Evolutionary conservation across 2,113 vertebrate species (phyloP), one percentile per base, ranked within the genome.

Genomic region (Rissa tridactyla): DNA sequence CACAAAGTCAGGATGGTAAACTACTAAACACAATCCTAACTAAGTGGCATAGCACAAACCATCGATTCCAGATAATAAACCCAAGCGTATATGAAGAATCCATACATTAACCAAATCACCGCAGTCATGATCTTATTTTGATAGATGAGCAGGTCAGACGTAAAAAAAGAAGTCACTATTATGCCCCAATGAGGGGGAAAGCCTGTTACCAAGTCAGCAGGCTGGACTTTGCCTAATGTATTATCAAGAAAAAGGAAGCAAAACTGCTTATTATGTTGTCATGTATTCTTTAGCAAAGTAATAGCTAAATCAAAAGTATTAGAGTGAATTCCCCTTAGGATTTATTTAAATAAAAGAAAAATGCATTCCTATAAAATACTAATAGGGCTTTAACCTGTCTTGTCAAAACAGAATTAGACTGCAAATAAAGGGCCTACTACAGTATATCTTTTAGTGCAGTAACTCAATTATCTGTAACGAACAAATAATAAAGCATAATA

Each of bases 371-470:
- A 10, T 15, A 60, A 81, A 89, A 60, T 30, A 78, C 20, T 38
- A 71, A 15, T 1, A 82, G 42, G 62, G 55, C 36, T 87, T 91
- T 9, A 87, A 52, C 29, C 10, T 2, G 9, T 9, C 32, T 3
- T 79, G 60, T 88, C 79, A 68, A 92, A 92, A 92, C 54, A 84
- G 90, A 90, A 90, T 77, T 54, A 83, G n/a, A 52, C 21, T 92
- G 75, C 42, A 96, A 80, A 85, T 55, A 40, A 85, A 87, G 65
- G 13, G 30, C 26, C 38, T 66, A 10, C 34, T 40, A 6, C 3
- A 81, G 73, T 49, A 2, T 57, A 86, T 38, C 51, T 84, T 87
- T 26, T 20, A 44, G 46, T 44, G 32, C 47, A 36, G 29, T 25
- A 58, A 68, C 36, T 70, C 75, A n/a, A 88, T 78, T 72, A 57